These are phyloP conservation scores for Chromobotia macracanthus DNA, from an alignment of 2,797 vertebrate genomes.

Conservation along the genomic window DNA sequence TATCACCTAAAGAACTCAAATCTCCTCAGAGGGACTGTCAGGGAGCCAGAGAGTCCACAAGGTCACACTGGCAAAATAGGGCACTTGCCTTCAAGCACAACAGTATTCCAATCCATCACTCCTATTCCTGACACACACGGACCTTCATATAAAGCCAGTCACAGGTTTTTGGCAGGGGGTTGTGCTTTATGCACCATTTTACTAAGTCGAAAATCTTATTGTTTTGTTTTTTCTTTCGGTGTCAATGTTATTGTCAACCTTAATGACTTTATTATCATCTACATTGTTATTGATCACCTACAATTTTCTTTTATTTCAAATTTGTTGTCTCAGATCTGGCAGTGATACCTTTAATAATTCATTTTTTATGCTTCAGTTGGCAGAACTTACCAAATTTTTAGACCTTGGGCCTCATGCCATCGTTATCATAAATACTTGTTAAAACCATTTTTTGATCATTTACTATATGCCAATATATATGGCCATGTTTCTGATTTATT, in stretches of 20 bases:
- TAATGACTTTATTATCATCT: neutral
- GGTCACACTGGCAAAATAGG: slow-evolving; percentile 69
- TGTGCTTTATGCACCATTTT: neutral
- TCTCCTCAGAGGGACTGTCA: slow-evolving; percentile 64
- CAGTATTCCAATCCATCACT: slow-evolving; percentile 65
- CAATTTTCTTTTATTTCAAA: neutral
- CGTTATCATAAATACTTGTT: neutral
- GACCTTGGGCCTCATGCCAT: neutral
- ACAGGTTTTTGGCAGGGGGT: neutral
- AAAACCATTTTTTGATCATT: neutral
- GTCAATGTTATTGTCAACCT: neutral
- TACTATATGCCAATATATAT: neutral
- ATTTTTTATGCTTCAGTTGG: neutral
- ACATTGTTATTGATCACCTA: neutral
- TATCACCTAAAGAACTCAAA: slow-evolving; percentile 64
- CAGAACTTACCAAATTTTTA: neutral
- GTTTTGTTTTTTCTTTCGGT: neutral
- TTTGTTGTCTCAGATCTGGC: neutral
- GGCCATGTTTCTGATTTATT: no score
- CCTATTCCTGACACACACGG: slow-evolving; percentile 56
- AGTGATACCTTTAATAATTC: neutral
- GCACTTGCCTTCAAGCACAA: slow-evolving; percentile 63
- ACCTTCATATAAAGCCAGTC: slow-evolving; percentile 56
- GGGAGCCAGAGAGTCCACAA: slow-evolving; percentile 70
- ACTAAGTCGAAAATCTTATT: neutral